Percentiles rank a stretch among this genome's conserved stretches.
Conservation (phyloP, 2,888 invertebrate species). For the Lepidocyrtinus sp. region DNA sequence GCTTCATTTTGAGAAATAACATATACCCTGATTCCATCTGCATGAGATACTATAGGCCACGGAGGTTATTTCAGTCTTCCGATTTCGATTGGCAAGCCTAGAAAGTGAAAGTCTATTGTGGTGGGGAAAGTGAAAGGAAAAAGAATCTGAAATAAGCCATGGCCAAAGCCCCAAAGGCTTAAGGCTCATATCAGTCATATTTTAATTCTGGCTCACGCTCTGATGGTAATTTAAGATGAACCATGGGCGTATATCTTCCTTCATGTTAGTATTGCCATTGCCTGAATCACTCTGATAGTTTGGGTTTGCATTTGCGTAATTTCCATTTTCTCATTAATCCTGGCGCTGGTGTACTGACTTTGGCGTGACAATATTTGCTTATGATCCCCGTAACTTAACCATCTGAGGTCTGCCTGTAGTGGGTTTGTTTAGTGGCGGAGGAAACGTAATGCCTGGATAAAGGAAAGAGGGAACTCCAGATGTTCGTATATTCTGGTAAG, state of each 20-base stretch:
- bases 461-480: too few species aligned
- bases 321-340: conserved; percentile 27
- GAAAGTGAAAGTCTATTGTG: background rate
- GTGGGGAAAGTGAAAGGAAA: background rate
- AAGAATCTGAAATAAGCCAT: background rate
- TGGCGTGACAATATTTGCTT: background rate
- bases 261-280: background rate
- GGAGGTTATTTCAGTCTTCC: too few species aligned
- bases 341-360: background rate
- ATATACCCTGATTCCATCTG: too few species aligned
- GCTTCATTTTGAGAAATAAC: background rate
- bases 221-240: conserved; percentile 12
- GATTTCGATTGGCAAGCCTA: too few species aligned
- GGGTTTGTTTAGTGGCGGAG: too few species aligned
- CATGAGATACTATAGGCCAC: too few species aligned
- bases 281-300: conserved; percentile 30
- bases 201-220: background rate
- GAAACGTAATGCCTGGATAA: too few species aligned
- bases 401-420: too few species aligned
- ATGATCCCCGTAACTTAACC: too few species aligned
- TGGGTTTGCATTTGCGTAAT: conserved; percentile 27
- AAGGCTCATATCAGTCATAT: background rate
- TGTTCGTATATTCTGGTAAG: too few species aligned
- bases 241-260: too few species aligned
- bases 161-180: background rate